Percentiles rank a stretch among this genome's conserved stretches.
phyloP scores from a whole-genome alignment of 2,113 vertebrate species.

The Speoplatyrhinus poulsoni region DNA sequence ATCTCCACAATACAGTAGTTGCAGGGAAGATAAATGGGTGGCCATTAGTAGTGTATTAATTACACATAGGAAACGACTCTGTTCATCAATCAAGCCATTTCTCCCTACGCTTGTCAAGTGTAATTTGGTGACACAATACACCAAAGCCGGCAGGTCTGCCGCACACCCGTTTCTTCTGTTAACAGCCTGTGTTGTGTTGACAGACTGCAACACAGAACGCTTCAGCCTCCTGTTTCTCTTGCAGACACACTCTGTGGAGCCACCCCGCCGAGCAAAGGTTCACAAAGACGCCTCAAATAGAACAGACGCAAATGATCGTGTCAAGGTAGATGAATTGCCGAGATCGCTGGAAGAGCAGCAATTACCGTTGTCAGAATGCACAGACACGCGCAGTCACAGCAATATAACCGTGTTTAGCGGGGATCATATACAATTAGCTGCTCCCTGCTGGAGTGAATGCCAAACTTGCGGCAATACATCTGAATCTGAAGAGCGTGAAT shows the following conservation, averaged over 20 bases:
- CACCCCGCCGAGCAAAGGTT: slow-evolving; percentile 67
- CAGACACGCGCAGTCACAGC: slow-evolving; percentile 24
- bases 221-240: slow-evolving; percentile 62
- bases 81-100: slow-evolving; percentile 77
- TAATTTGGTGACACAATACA: slow-evolving; percentile 68
- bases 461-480: slow-evolving; percentile 37
- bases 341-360: slow-evolving; percentile 59
- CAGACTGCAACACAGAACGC: slow-evolving; percentile 63
- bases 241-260: slow-evolving; percentile 26
- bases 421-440: slow-evolving; percentile 61
- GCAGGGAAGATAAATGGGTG: slow-evolving; percentile 64
- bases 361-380: slow-evolving; percentile 64
- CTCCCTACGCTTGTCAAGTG: slow-evolving; percentile 71
- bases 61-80: slow-evolving; percentile 76
- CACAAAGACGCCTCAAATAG: slow-evolving; percentile 66
- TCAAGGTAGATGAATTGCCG: slow-evolving; percentile 75
- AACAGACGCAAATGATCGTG: slow-evolving; percentile 68
- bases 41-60: slow-evolving; percentile 80
- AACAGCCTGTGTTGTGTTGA: slow-evolving; percentile 62
- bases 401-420: slow-evolving; percentile 40
- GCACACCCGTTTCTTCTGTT: slow-evolving; percentile 63
- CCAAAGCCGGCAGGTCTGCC: slow-evolving; percentile 53
- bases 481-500: slow-evolving; percentile 43
- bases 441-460: slow-evolving; percentile 47
- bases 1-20: slow-evolving; percentile 42